Base-by-base conservation (phyloP, 2,113 vertebrate species). In the Leucopsar rothschildi region DNA sequence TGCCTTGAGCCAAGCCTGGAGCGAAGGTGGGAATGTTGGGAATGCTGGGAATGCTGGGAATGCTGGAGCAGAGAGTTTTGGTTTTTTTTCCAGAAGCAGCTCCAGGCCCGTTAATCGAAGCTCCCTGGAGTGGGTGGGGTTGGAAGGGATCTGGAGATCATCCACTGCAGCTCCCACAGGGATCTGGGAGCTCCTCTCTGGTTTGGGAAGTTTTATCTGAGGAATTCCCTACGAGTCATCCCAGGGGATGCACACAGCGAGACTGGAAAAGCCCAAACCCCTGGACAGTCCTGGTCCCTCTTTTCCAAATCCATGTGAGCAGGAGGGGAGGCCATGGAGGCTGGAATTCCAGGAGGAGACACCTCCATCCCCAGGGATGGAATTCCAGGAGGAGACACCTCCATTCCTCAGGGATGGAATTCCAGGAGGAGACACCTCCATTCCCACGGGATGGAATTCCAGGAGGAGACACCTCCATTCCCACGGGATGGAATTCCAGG, bases 241-340 rank as follows among this genome's bases (percentile, higher is more conserved):
- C 0, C 14, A 9, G 10, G 28, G 61, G 20, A 29, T 14, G 50
- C 21, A 15, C 0, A 16, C 6, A 49, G 25, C 63, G 31, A 71
- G 40, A 12, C 27, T 18, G 12, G 70, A 69, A 29, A 35, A 52
- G 22, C 37, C 42, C 72, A 75, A 53, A 57, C 6, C 55, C 18
- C 52, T 19, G 70, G 12, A 12, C 14, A 29, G 13, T 3, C 6
- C 0, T 9, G 24, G 19, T 42, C 65, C 87, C 16, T 42, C 65
- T 35, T 72, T 64, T 42, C 84, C 10, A 0, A 55, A 12, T 4
- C 42, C 4, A 0, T 15, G 0, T 0, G 1, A 35, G 71, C 75
- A 8, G 45, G 45, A 69, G 76, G 77, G 55, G 64, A 10, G 31
- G 35, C 81, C 70, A 22, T 0, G 5, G 37, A 25, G 15, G 1